Evolutionary conservation across 2,888 invertebrate genomes (phyloP).

Genomic region (Chrysolina oricalcia): DNA sequence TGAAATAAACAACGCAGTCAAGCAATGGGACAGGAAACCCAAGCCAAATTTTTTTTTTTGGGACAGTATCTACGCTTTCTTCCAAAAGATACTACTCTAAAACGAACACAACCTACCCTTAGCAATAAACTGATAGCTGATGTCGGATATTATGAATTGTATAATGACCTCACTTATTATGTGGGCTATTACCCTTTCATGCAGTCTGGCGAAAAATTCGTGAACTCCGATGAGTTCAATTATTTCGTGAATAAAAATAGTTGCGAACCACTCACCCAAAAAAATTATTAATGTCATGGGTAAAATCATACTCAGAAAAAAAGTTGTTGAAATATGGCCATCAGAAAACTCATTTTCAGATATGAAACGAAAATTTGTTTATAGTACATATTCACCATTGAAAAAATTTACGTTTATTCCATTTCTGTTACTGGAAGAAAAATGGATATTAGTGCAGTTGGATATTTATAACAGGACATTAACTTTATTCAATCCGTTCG

Average conservation of each 20-base stretch:
- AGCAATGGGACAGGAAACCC: conserved; percentile 1
- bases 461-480: background rate
- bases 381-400: background rate
- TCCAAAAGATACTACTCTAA: background rate
- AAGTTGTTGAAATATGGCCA: background rate
- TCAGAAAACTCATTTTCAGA: background rate
- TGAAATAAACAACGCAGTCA: background rate
- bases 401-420: background rate
- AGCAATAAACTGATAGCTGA: background rate
- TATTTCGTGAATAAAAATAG: background rate
- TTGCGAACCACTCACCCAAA: no score
- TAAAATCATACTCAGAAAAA: background rate
- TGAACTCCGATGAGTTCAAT: no score
- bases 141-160: background rate
- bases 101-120: background rate
- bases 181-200: background rate
- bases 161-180: background rate
- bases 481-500: background rate
- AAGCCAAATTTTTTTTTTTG: background rate
- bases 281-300: background rate
- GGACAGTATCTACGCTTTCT: background rate
- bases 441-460: background rate
- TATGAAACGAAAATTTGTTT: background rate
- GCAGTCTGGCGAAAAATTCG: background rate
- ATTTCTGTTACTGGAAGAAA: background rate